Base-by-base conservation (phyloP, 2,888 invertebrate genomes). In the Pedicia rivosa region DNA sequence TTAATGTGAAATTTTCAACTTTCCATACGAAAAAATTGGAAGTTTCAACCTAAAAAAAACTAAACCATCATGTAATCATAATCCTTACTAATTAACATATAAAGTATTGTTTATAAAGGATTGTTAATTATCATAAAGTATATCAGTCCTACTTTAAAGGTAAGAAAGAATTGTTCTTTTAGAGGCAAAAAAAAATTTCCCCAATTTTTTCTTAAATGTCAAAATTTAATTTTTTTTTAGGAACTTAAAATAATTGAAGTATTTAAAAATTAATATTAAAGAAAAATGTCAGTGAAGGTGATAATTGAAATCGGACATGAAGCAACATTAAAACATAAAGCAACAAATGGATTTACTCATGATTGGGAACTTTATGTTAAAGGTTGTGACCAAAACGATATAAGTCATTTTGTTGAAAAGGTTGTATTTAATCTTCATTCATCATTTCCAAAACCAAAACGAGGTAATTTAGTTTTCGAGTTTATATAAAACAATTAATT, bases 281-380 rank as follows among this genome's bases (percentile, higher is more conserved):
- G 19, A 20, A 39, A 30, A 52, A 74, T 74, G 74, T 70, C 73
- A 51, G 72, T 81, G 46, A 74, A 75, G 56, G 82, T 91, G 49
- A 78, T 77, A 57, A 74, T 94, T 54, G 91, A 92, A 68, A 80
- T 92, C 58, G 94, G 94, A 46, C 94, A 95, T 63, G 74, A 77
- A 61, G 87, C 94, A 46, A 72, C 75, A 42, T 58, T 88, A 48
- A 76, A 83, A 52, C 73, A 75, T 37, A 82, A 83, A 56, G 74
- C 74, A 49, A 87, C 90, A 10, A 86, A 90, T 57, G 92, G 90
- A 32, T 92, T 86, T 57, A 95, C 94, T 47, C 95, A 95, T 65
- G 94, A 95, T 59, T 95, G 95, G 95, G 86, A 87, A 60, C 78
- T 95, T 37, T 94, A 82, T 65, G 87, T 95, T 15, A 72, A 83